Percentiles rank a stretch among this genome's conserved stretches.
Evolutionary conservation across 2,113 vertebrate genomes (phyloP).

Genomic region (Corvus cornix): DNA sequence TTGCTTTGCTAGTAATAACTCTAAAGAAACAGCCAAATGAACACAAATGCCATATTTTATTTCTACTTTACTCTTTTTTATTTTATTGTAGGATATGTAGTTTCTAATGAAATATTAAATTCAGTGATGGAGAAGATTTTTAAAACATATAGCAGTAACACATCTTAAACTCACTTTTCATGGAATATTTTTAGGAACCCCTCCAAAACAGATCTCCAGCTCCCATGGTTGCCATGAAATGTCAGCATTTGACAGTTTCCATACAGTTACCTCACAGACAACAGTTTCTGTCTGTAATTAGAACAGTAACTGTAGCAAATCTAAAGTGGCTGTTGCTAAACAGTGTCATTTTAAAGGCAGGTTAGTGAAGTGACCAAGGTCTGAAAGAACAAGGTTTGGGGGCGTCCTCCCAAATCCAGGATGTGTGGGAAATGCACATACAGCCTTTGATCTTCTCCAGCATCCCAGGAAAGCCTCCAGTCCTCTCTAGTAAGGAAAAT

Average conservation of each 20-base stretch:
- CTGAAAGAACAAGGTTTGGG: background rate
- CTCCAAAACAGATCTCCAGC: constrained; percentile 29
- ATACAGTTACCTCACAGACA: background rate
- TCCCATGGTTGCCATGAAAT: constrained; percentile 18
- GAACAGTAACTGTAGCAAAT: background rate
- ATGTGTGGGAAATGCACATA: background rate
- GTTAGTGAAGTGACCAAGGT: background rate
- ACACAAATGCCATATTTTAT: background rate
- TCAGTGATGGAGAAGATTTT: background rate
- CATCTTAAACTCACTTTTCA: background rate
- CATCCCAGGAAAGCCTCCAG: background rate
- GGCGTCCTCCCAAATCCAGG: background rate
- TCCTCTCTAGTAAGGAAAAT: background rate
- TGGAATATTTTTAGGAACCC: constrained; percentile 15
- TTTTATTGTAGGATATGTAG: background rate
- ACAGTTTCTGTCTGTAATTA: constrained; percentile 6
- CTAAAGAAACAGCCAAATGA: background rate
- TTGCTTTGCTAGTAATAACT: constrained; percentile 17
- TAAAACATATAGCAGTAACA: background rate
- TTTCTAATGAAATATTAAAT: constrained; percentile 23
- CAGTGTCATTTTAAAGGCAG: background rate
- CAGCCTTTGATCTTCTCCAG: background rate
- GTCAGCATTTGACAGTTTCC: constrained; percentile 36
- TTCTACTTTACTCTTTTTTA: background rate
- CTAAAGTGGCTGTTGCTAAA: background rate